Conservation (phyloP, 2,888 invertebrate species). For the Philonicus albiceps region DNA sequence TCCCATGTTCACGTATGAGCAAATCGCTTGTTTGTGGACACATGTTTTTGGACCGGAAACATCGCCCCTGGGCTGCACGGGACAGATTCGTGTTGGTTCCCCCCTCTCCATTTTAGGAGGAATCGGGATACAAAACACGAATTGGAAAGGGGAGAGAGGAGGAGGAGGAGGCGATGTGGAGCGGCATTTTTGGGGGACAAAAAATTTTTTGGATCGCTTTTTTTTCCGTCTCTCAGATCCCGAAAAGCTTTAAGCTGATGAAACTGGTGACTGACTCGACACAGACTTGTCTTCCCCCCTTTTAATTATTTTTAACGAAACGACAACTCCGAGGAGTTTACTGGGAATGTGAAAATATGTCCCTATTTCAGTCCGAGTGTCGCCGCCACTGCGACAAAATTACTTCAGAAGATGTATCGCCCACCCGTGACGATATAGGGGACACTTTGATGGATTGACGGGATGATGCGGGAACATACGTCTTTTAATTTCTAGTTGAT, state of each 20-base stretch:
- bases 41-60: conserved; percentile 33
- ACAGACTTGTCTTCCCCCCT: neutral
- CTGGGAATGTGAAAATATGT: neutral
- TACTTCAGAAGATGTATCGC: conserved; percentile 3
- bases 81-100: conserved; percentile 24
- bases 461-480: neutral
- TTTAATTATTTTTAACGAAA: neutral
- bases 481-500: conserved; percentile 1
- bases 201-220: neutral
- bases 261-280: neutral
- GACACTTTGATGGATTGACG: neutral
- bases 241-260: neutral
- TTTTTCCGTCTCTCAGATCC: neutral
- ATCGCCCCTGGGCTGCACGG: neutral
- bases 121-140: neutral
- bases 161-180: neutral
- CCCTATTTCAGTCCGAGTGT: neutral
- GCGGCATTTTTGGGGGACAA: neutral
- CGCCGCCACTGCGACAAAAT: neutral
- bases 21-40: conserved; percentile 26
- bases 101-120: neutral
- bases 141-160: too few relatives aligned
- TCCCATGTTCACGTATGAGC: conserved; percentile 14
- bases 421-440: neutral
- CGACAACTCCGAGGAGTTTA: neutral